A percentile compares a stretch with the other conserved stretches of the same genome.
Conservation (phyloP, 2,113 vertebrate genomes). For the Oceanodroma tethys region DNA sequence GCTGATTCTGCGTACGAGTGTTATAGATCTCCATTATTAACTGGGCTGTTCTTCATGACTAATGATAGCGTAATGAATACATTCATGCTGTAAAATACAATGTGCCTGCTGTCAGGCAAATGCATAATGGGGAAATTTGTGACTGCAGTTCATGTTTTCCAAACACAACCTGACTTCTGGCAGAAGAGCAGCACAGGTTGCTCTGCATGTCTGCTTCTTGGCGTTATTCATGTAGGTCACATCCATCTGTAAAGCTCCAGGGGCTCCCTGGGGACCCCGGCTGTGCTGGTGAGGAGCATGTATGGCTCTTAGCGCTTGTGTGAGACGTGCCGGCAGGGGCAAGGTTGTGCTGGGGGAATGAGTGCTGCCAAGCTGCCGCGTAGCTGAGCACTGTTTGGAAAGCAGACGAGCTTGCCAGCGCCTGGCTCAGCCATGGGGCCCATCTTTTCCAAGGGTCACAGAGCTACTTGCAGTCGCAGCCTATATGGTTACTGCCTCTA, state of each 20-base stretch:
- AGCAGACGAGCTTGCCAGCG: background rate
- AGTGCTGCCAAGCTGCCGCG: background rate
- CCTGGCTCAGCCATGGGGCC: background rate
- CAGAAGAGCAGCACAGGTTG: background rate
- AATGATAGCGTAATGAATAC: background rate
- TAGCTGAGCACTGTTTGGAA: background rate
- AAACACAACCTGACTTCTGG: background rate
- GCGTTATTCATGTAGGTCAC: background rate
- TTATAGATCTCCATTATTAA: background rate
- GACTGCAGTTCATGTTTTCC: background rate
- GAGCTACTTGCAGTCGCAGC: background rate
- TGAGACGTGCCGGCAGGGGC: background rate
- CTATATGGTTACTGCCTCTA: rapidly evolving
- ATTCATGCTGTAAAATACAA: background rate
- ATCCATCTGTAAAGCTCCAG: background rate
- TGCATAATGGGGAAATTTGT: background rate
- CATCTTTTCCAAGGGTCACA: background rate
- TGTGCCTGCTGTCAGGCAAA: background rate
- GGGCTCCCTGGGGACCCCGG: background rate
- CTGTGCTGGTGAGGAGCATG: background rate
- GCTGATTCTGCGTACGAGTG: background rate
- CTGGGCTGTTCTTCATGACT: background rate
- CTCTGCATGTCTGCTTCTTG: background rate
- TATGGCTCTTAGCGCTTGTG: rapidly evolving
- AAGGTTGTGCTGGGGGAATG: background rate